Conservation (phyloP, 2,113 vertebrate genomes). For the Bujurquina vittata region DNA sequence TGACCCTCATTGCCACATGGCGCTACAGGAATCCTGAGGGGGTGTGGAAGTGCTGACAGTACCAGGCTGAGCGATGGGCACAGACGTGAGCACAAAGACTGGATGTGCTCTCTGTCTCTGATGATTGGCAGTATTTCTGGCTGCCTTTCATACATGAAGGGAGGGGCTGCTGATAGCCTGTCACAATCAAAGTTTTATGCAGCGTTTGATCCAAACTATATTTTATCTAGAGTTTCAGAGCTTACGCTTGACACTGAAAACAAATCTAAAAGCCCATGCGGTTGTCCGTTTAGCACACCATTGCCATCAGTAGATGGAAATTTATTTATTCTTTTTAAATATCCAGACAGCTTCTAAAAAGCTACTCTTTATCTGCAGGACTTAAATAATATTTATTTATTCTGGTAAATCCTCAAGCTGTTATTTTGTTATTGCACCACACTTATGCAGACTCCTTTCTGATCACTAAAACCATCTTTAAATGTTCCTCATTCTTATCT, state of each 20-base stretch:
- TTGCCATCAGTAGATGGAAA: background rate
- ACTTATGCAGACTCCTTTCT: background rate
- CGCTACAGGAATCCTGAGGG: constrained; percentile 53
- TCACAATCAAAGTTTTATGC: constrained; percentile 18
- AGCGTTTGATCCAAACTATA: constrained; percentile 15
- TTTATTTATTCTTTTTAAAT: background rate
- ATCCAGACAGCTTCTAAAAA: background rate
- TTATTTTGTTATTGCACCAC: background rate
- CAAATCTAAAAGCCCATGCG: background rate
- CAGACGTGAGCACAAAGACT: constrained; percentile 42
- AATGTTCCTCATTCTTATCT: background rate
- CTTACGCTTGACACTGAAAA: constrained; percentile 4
- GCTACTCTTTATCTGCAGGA: background rate
- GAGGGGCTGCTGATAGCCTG: constrained; percentile 39
- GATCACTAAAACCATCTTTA: background rate
- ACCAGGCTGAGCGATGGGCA: constrained; percentile 53
- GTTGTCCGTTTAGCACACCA: background rate
- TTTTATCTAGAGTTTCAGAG: constrained; percentile 43
- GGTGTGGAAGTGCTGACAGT: constrained; percentile 64
- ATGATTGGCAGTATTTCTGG: constrained; percentile 58
- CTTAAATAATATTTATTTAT: background rate
- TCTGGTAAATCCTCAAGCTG: background rate
- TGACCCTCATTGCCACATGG: constrained; percentile 67
- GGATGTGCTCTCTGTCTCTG: constrained; percentile 30
- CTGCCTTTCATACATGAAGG: constrained; percentile 25